Base-by-base conservation (phyloP, 92 coral and sea anemone species). In the Porites evermanni region DNA sequence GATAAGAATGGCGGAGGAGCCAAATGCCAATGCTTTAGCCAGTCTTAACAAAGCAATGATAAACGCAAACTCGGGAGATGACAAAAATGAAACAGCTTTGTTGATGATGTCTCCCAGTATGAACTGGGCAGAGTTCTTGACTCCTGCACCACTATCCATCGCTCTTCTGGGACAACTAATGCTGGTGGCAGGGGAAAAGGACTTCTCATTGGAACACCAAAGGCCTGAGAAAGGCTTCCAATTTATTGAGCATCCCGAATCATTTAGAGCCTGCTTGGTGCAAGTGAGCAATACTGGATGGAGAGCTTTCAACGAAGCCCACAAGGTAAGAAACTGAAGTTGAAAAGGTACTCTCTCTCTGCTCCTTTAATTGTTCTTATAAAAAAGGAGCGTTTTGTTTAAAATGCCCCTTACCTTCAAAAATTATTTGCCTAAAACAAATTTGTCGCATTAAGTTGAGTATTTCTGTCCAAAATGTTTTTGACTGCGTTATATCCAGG, bases 201-300 rank as follows among this genome's bases (percentile, higher is more conserved):
- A 91, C 56, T 91, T 91, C 90, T 69, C 83, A 23, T 63, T 88
- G 78, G 89, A 88, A 56, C 24, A 88, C 2, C 82, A 83, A 53
- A 67, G 64, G 32, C 88, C 88, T 8, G 69, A 77, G 78, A 64
- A 88, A 19, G 85, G 80, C 29, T 91, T 91, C 67, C 64, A 83
- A 18, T 63, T 32, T 23, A 72, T 83, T 20, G 3, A 74, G 21
- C 83, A 91, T 77, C 94, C 94, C 13, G 71, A 78, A 32, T 91
- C 94, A 52, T 91, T 91, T 66, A 89, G 94, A 64, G 94, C 92
- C 17, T 91, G 94, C 72, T 88, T 91, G 53, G 89, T 91, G 18
- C 94, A 91, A 84, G 91, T 91, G 67, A 88, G 92, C 78, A 88
- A 88, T 26, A 18, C 85, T 23, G 94, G 94, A 17, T 91, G 94